Evolutionary conservation across 2,797 vertebrate species (phyloP), one percentile per base, ranked within the genome.

Genomic region (Psittacula echo): DNA sequence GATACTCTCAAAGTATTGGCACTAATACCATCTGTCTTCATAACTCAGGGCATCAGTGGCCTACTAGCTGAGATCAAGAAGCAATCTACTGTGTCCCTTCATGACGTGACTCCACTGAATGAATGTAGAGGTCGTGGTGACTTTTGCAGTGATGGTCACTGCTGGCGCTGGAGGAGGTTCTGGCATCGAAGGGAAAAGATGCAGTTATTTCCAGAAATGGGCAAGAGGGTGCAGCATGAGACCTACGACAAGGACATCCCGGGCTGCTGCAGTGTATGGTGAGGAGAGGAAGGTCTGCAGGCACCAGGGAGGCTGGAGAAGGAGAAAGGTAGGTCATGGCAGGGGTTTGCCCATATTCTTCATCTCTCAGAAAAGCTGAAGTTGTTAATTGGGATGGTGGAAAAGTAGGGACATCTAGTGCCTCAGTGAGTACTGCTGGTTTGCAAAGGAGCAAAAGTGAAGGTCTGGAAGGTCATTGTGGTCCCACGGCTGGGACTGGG

Each of bases 41-140:
- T 89, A 90, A 80, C n/a, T 87, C 86, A 72, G 88, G 54, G 34
- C 83, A 94, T 89, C 76, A 8, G 80, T 74, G 94, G 66, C 65
- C 85, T 74, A 80, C 86, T 29, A 41, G 70, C 79, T 87, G 85
- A 90, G 92, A 85, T 87, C 88, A 81, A 87, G 95, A 94, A 91
- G 53, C 56, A 89, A 71, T 92, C 78, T 92, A 9, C 79, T 74
- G 73, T 91, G 87, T 87, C 82, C 58, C 91, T 85, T 79, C 50
- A 13, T 78, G 90, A 81, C 3, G 7, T 78, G 92, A 79, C 89
- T 94, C 12, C 1, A 3, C 50, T 68, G 74, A 61, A 82, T 77
- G 96, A 85, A 85, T 77, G 91, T 89, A 85, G 90, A 95, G 89
- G 88, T 85, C 23, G 0, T 54, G 53, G 85, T 90, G 91, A 74